A percentile compares a stretch with the other conserved stretches of the same genome.
phyloP scores from a whole-genome alignment of 2,113 vertebrate species.

The Etheostoma spectabile region DNA sequence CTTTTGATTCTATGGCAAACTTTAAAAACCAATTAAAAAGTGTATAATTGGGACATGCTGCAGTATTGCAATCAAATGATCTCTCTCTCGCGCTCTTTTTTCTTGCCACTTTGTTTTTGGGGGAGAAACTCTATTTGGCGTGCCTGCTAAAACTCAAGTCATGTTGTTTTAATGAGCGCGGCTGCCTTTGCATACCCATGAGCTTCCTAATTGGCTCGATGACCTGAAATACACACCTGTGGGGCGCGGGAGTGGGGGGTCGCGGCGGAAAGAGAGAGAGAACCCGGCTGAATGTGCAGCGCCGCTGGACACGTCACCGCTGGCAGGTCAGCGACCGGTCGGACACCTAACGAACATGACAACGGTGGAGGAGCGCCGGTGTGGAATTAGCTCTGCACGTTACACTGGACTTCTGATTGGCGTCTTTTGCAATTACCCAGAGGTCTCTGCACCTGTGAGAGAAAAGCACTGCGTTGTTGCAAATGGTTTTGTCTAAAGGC shows the following conservation, averaged over 20 bases:
- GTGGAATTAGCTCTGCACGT: slow-evolving; percentile 15
- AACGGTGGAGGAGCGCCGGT: neutral
- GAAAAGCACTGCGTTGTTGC: neutral
- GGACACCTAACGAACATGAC: slow-evolving; percentile 32
- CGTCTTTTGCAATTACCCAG: slow-evolving; percentile 18
- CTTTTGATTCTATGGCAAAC: slow-evolving; percentile 15
- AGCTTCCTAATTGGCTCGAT: slow-evolving; percentile 63
- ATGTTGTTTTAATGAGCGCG: slow-evolving; percentile 52
- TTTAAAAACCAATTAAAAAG: slow-evolving; percentile 61
- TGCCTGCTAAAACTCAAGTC: slow-evolving; percentile 22
- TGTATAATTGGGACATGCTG: slow-evolving; percentile 33
- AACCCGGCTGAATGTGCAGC: slow-evolving; percentile 7
- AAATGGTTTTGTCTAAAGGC: neutral
- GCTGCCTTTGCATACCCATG: slow-evolving; percentile 49
- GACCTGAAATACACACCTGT: slow-evolving; percentile 53
- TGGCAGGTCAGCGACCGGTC: neutral
- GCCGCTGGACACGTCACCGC: neutral
- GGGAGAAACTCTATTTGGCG: slow-evolving; percentile 19
- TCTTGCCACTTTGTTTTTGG: neutral
- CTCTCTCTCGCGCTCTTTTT: neutral
- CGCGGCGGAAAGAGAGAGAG: neutral
- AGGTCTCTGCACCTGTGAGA: neutral
- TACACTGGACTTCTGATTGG: neutral
- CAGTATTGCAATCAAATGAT: neutral
- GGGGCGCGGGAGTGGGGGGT: slow-evolving; percentile 38